Evolutionary conservation across 2,888 invertebrate species (phyloP).

Genomic region (Masnerella sp.): DNA sequence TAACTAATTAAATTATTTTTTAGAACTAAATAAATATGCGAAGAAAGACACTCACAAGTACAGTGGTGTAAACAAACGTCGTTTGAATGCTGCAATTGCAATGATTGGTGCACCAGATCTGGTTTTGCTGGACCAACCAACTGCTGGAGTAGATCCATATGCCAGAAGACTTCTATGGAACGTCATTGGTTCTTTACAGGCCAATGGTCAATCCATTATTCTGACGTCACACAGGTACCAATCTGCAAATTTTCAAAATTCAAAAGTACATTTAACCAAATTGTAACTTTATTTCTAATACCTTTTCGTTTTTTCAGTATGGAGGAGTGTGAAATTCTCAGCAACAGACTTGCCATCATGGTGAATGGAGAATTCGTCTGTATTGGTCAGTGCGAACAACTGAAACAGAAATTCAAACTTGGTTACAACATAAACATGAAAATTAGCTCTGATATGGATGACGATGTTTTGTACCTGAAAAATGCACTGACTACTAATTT

Average conservation of each 20-base stretch:
- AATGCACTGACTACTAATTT: no score
- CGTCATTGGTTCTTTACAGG: constrained; percentile 79
- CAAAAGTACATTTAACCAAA: no score
- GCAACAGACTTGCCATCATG: constrained; percentile 18
- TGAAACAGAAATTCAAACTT: constrained; percentile 8
- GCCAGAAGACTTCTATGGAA: constrained; percentile 78
- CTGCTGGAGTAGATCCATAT: constrained; percentile 1
- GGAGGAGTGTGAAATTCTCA: constrained; percentile 84
- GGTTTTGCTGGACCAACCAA: constrained; percentile 13
- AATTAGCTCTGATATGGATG: no score
- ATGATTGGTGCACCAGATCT: constrained; percentile 24
- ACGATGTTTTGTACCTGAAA: no score
- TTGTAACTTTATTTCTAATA: no score
- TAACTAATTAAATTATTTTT: not conserved
- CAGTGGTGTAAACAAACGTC: constrained; percentile 18
- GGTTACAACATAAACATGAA: constrained; percentile 15
- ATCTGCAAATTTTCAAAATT: no score
- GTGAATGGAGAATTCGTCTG: constrained; percentile 17
- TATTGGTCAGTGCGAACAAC: constrained; percentile 4
- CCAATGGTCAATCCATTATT: constrained; percentile 80
- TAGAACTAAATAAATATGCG: not conserved
- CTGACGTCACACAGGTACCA: constrained; percentile 85
- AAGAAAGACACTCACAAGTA: not conserved
- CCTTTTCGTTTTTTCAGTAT: no score
- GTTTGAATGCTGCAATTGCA: constrained; percentile 22